Evolutionary conservation across 2,888 invertebrate species (phyloP).

Genomic region (Zaprionus lineosus): DNA sequence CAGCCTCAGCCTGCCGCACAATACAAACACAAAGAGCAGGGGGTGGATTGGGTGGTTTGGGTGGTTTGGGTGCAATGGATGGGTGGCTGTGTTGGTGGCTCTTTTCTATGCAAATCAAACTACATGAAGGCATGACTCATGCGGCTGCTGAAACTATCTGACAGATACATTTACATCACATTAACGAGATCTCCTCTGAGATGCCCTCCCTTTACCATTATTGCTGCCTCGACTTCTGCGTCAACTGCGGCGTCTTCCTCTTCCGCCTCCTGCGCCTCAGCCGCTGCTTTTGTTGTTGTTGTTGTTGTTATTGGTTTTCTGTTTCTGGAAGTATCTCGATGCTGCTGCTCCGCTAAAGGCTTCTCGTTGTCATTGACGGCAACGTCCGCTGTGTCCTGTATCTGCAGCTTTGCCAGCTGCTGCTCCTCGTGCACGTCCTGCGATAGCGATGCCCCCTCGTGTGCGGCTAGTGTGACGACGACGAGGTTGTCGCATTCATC

Average conservation of each 20-base stretch:
- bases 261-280: too few species aligned
- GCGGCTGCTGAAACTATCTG: slow-evolving; percentile 20
- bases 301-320: slow-evolving; percentile 1
- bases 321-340: slow-evolving; percentile 20
- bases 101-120: slow-evolving; percentile 29
- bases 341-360: slow-evolving; percentile 23
- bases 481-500: slow-evolving; percentile 83
- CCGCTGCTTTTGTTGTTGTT: slow-evolving; percentile 20
- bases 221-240: slow-evolving; percentile 73
- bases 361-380: slow-evolving; percentile 35
- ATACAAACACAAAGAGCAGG: slow-evolving; percentile 25
- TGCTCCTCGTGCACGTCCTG: slow-evolving; percentile 30
- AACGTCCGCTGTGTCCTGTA: slow-evolving; percentile 27
- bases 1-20: slow-evolving; percentile 26
- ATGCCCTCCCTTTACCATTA: slow-evolving; percentile 55
- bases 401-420: slow-evolving; percentile 21
- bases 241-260: slow-evolving; percentile 66
- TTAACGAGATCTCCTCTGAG: not conserved
- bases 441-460: slow-evolving; percentile 58
- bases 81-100: not conserved
- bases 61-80: not conserved
- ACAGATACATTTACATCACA: slow-evolving; percentile 14
- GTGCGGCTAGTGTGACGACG: slow-evolving; percentile 81
- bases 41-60: not conserved
- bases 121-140: slow-evolving; percentile 37